These are phyloP conservation scores for Lycaon pictus DNA, from an alignment of 2,113 vertebrate genomes.

Conservation along the genomic window DNA sequence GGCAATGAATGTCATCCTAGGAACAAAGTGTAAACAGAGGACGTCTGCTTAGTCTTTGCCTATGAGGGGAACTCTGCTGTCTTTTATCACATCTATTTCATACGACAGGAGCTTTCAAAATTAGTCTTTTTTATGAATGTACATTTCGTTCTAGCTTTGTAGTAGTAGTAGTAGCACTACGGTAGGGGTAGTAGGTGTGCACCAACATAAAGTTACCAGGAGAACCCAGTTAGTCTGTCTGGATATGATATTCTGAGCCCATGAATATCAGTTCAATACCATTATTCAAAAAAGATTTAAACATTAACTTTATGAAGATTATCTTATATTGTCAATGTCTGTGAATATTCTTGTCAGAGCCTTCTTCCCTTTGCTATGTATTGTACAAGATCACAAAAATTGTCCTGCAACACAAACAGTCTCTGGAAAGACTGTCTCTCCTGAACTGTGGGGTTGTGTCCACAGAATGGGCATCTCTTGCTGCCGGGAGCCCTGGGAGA, in stretches of 20 bases:
- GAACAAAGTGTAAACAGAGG: not conserved
- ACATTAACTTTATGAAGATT: not conserved
- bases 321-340: conserved; percentile 38
- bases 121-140: not conserved
- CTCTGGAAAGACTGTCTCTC: conserved; percentile 8
- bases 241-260: not conserved
- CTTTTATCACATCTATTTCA: not conserved
- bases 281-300: not conserved
- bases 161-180: not conserved
- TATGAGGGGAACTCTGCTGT: not conserved
- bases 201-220: not conserved
- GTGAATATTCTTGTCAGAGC: conserved; percentile 19
- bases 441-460: not conserved
- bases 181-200: not conserved
- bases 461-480: conserved; percentile 2
- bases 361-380: not conserved
- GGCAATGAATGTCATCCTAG: not conserved
- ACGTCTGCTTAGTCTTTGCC: not conserved
- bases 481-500: not conserved
- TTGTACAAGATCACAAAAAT: conserved; percentile 5
- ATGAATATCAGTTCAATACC: not conserved
- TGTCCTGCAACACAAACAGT: conserved; percentile 22
- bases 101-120: not conserved
- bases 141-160: not conserved
- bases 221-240: not conserved